Evolutionary conservation across 2,113 vertebrate species (phyloP).

Genomic region (Fukomys damarensis): DNA sequence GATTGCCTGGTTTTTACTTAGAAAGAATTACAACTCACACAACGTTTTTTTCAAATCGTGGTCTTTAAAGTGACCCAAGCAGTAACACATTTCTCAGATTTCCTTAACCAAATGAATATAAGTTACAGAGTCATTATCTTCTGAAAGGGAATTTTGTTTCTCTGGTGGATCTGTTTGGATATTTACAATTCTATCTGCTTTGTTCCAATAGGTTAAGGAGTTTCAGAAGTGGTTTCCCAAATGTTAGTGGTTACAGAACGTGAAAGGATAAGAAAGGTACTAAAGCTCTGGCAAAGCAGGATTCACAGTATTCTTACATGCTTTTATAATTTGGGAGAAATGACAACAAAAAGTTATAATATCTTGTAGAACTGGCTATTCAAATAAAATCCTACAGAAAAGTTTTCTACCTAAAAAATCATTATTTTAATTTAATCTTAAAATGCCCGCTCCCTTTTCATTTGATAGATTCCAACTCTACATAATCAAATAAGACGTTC

Average conservation of each 20-base stretch:
- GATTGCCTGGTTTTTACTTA: conserved; percentile 86
- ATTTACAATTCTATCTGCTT: conserved; percentile 9
- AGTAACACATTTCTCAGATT: conserved; percentile 61
- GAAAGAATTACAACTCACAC: conserved; percentile 83
- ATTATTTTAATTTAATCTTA: conserved; percentile 53
- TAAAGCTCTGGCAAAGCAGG: neutral
- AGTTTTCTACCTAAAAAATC: neutral
- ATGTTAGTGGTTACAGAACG: conserved; percentile 30
- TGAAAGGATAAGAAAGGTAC: conserved; percentile 48
- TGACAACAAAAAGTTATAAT: neutral
- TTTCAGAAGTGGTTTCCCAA: conserved; percentile 35
- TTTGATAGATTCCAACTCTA: conserved; percentile 4
- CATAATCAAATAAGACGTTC: neutral
- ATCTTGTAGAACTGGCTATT: neutral
- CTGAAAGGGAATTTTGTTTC: neutral
- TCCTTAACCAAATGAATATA: conserved; percentile 9
- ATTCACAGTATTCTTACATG: neutral
- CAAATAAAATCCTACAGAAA: neutral
- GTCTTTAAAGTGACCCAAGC: conserved; percentile 55
- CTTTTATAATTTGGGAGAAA: conserved; percentile 8
- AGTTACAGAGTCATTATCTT: neutral
- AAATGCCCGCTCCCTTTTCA: neutral
- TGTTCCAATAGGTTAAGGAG: neutral
- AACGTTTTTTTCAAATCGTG: conserved; percentile 69
- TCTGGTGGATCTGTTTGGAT: neutral